Evolutionary conservation across 2,888 invertebrate species (phyloP), one percentile per base, ranked within the genome.

Genomic region (Philopedon plagiatum): DNA sequence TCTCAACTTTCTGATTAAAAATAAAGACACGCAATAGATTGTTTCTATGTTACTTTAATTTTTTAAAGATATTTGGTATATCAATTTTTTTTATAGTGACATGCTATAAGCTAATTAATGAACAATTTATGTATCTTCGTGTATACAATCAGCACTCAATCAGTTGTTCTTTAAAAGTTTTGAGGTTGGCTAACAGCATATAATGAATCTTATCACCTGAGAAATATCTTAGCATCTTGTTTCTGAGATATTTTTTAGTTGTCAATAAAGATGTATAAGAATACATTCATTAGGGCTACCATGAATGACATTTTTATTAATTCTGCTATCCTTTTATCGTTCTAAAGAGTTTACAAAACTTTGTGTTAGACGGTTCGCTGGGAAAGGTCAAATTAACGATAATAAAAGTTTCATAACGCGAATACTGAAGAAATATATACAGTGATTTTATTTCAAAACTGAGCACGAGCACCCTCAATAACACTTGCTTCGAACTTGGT

Each of bases 111-210:
- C 58, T 70, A 70, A 70, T 70, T 70, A 70, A 58, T 70, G 51
- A 37, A 70, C 46, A 68, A 72, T 34, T 66, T 56, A 72, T 72
- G 67, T 67, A 37, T 56, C 51, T 72, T 73, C 73, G 73, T 73
- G 73, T 73, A 63, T 60, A 73, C 73, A 73, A 73, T 73, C 73
- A 62, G 68, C 44, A 62, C 64, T 63, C 64, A 73, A 72, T 72
- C 72, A 72, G 67, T 57, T 68, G 62, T 67, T 72, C 72, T 68
- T 62, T 54, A 39, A 19, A 68, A 64, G 63, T 73, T 67, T 72
- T 72, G 41, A 72, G 39, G 44, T 57, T 57, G 21, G 67, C 67
- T 73, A 73, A 73, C 68, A 57, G 73, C 73, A 39, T 73, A 68
- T 73, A 73, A 73, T 73, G 73, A 73, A 62, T 54, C 64, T 73